Conservation (phyloP, 2,113 vertebrate species). For the Gasterosteus nipponicus region DNA sequence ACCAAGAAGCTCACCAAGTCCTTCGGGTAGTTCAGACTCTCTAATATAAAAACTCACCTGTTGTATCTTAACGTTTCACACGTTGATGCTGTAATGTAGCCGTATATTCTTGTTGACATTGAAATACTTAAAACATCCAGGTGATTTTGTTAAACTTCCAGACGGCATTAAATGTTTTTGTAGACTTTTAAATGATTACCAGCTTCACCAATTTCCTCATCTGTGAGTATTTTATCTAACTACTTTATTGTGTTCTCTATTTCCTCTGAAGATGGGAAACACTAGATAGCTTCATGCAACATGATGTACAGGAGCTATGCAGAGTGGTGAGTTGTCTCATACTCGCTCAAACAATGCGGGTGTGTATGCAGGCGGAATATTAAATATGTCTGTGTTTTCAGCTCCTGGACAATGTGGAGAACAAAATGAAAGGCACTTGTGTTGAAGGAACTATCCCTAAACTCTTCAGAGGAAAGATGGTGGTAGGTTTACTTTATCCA, state of each 20-base stretch:
- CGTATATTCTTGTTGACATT: not conserved
- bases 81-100: not conserved
- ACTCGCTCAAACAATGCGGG: not conserved
- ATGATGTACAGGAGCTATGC: constrained; percentile 97
- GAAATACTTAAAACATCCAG: not conserved
- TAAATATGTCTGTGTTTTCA: constrained; percentile 79
- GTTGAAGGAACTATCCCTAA: constrained; percentile 99
- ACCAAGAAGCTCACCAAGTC: constrained; percentile 99
- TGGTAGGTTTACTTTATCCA: constrained; percentile 82
- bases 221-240: not conserved
- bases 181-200: not conserved
- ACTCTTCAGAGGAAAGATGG: constrained; percentile 99
- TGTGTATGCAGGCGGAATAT: not conserved
- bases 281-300: constrained; percentile 99
- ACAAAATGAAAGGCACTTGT: constrained; percentile 99
- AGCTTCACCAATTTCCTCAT: not conserved
- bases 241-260: not conserved
- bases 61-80: not conserved
- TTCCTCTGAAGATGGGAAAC: constrained; percentile 92
- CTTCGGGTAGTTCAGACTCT: constrained; percentile 85
- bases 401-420: constrained; percentile 99
- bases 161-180: not conserved
- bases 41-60: not conserved
- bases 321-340: constrained; percentile 91
- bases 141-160: not conserved